Conservation (phyloP, 2,888 invertebrate genomes). For the Xestia sexstrigata region DNA sequence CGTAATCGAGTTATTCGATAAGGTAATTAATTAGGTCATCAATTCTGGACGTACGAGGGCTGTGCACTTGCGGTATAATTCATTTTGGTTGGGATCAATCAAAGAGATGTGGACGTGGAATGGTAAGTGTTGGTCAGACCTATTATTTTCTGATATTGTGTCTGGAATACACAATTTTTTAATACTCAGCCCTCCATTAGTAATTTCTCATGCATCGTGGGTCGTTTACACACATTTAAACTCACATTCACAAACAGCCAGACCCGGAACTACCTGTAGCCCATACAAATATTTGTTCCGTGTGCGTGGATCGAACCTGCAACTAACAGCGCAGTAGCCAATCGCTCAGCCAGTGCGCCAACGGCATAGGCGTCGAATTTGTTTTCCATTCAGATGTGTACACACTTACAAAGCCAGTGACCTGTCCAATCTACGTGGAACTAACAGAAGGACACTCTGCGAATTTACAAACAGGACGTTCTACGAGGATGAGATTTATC, state of each 20-base stretch:
- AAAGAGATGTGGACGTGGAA: background rate
- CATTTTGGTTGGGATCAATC: conserved; percentile 32
- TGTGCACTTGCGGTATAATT: conserved; percentile 29
- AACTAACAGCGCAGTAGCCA: background rate
- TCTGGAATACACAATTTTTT: background rate
- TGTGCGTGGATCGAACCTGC: background rate
- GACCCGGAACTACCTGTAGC: background rate
- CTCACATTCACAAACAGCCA: background rate
- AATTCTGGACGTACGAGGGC: conserved; percentile 33
- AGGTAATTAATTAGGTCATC: conserved; percentile 52
- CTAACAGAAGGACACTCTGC: background rate
- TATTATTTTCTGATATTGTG: background rate
- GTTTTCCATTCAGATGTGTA: background rate
- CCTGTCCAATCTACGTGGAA: conserved; percentile 3
- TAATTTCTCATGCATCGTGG: background rate
- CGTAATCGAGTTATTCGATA: conserved; percentile 48
- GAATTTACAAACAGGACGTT: background rate
- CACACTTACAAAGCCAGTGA: background rate
- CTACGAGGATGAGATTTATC: background rate
- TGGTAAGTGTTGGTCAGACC: background rate
- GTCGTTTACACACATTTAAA: background rate
- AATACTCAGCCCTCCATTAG: background rate
- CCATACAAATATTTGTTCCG: background rate
- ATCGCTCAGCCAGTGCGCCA: background rate
- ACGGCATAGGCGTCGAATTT: background rate